Evolutionary conservation across 1,140 invertebrate species (phyloP).

Genomic region (Tachypleus tridentatus): DNA sequence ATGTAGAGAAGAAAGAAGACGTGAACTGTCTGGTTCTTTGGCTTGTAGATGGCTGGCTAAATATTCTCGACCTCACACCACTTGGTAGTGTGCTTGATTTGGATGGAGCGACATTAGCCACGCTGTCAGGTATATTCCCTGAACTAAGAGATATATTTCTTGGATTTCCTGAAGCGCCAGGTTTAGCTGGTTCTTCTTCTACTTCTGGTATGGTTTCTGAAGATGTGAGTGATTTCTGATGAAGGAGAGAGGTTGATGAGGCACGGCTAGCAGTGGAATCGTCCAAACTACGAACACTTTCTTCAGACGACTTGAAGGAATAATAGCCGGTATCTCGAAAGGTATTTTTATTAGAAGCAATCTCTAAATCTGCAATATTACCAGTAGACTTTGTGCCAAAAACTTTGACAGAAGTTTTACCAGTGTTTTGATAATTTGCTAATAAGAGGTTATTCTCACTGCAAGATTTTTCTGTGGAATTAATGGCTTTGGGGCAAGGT

Average conservation of each 20-base stretch:
- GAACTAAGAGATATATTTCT: conserved; percentile 18
- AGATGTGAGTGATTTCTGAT: conserved; percentile 17
- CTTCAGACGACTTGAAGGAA: conserved; percentile 24
- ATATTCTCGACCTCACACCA: conserved; percentile 9
- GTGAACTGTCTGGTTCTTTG: conserved; percentile 10
- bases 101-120: conserved; percentile 10
- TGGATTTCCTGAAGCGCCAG: background rate
- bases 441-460: conserved; percentile 19
- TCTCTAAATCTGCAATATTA: conserved; percentile 22
- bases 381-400: conserved; percentile 22
- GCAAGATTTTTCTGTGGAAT: conserved; percentile 20
- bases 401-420: conserved; percentile 12
- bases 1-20: conserved; percentile 24
- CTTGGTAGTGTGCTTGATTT: conserved; percentile 20
- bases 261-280: conserved; percentile 15
- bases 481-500: conserved; percentile 3
- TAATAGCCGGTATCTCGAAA: conserved; percentile 25
- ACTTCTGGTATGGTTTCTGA: conserved; percentile 25
- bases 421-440: conserved; percentile 16
- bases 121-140: conserved; percentile 18
- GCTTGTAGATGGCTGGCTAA: conserved; percentile 10
- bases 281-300: conserved; percentile 21
- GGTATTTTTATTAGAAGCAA: conserved; percentile 12
- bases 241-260: conserved; percentile 14
- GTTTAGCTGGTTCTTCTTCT: conserved; percentile 14